Percentiles rank a stretch among this genome's conserved stretches.
Conservation (phyloP, 2,113 vertebrate genomes). For the Tetrax tetrax region DNA sequence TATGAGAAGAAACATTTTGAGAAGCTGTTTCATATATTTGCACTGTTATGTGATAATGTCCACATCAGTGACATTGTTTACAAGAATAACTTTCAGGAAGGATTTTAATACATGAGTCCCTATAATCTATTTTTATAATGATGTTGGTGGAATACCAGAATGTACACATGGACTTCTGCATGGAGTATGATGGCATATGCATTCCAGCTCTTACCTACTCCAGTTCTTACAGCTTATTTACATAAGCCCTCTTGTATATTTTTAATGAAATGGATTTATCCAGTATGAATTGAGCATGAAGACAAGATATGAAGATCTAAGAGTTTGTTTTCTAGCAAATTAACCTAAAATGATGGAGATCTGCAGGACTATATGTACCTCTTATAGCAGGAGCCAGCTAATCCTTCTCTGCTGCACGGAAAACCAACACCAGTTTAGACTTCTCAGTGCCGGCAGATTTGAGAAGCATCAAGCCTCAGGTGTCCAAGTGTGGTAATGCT, state of each 20-base stretch:
- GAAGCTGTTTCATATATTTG: neutral
- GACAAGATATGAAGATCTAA: neutral
- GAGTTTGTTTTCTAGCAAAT: neutral
- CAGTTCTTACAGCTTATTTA: neutral
- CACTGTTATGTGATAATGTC: neutral
- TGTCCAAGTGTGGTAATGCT: neutral
- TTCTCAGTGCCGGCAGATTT: neutral
- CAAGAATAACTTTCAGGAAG: neutral
- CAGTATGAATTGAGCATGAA: neutral
- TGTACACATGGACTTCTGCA: fast-evolving
- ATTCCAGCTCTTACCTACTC: neutral
- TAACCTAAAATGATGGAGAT: neutral
- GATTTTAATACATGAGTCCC: neutral
- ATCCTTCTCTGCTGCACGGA: neutral
- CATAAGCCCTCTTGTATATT: neutral
- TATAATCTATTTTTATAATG: neutral
- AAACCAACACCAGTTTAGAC: neutral
- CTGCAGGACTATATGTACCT: neutral
- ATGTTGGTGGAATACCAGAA: neutral
- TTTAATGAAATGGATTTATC: neutral
- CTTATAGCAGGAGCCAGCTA: neutral
- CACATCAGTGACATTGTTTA: neutral
- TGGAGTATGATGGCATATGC: fast-evolving
- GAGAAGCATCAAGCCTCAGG: neutral
- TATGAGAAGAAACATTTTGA: neutral